Base-by-base conservation (phyloP, 2,113 vertebrate species). In the Hemiprocne comata region DNA sequence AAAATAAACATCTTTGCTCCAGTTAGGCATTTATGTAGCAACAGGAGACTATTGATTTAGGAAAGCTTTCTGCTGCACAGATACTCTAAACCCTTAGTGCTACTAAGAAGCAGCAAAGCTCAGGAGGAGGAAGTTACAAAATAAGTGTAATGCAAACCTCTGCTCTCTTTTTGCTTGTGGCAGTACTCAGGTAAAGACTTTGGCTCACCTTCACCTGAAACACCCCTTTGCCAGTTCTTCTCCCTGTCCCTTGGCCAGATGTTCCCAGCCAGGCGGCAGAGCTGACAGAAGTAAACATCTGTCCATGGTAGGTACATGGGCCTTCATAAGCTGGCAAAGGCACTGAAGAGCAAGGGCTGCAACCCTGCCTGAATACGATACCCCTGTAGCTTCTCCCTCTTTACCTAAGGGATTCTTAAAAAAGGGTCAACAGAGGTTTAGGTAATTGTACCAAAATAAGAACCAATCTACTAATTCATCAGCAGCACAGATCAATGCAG, bases 1-100 rank as follows among this genome's bases (percentile, higher is more conserved):
- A 94, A 96, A 96, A 96, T 92, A 93, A 92, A 93, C 87, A 84
- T 90, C 85, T 86, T 85, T 91, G 92, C 75, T 96, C 90, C 90
- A 95, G 90, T 92, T 96, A 95, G 88, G 83, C 93, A 80, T 95
- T 94, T 94, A 85, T 78, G 90, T 81, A 93, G 92, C 92, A 84
- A 89, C 93, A 88, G 93, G 91, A 96, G 82, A 80, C 76, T 90
- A 89, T 92, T 91, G 93, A 94, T 94, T 91, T 88, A 83, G 67
- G 69, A 74, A 86, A 78, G 79, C 65, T 86, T 94, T 94, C 70
- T 87, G 87, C 44, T 72, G 73, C 87, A 72, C 34, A 16, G 77
- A 87, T 78, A 57, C 84, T 92, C 80, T 38, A 66, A 89, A 87
- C 75, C 57, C 42, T 60, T 64, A 46, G 72, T 18, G 55, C 78